phyloP scores from a whole-genome alignment of 2,797 vertebrate species.

The Mus spretus region DNA sequence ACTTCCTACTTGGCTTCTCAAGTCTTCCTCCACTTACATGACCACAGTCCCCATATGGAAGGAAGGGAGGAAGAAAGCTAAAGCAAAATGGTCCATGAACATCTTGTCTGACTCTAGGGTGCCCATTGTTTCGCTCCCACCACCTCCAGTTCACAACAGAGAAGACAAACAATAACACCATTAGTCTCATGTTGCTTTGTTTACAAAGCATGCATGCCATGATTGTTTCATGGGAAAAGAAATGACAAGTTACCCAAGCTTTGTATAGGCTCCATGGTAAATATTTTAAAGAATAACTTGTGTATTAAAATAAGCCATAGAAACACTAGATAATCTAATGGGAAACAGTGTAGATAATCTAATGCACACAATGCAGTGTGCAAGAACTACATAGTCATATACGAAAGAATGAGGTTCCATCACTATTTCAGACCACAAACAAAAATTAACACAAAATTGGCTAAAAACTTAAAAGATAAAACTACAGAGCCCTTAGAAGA shows the following conservation, averaged over 20 bases:
- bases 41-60: background rate
- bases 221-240: background rate
- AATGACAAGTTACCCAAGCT: background rate
- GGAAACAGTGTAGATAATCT: slow-evolving; percentile 26
- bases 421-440: background rate
- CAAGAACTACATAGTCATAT: background rate
- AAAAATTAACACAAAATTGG: slow-evolving; percentile 45
- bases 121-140: background rate
- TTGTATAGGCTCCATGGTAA: background rate
- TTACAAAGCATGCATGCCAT: slow-evolving; percentile 7
- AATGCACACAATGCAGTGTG: background rate
- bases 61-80: background rate
- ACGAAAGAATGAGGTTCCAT: slow-evolving; percentile 4
- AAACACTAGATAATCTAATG: background rate
- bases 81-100: background rate
- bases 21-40: background rate
- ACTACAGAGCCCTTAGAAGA: background rate
- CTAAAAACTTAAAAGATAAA: background rate
- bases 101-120: background rate
- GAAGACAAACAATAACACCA: slow-evolving; percentile 24
- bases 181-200: slow-evolving; percentile 1
- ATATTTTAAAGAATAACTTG: slow-evolving; percentile 6
- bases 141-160: slow-evolving; percentile 10
- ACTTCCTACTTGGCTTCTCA: slow-evolving; percentile 26
- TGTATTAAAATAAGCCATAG: slow-evolving; percentile 58